Conservation (phyloP, 2,888 invertebrate species). For the Cerastoderma edule region DNA sequence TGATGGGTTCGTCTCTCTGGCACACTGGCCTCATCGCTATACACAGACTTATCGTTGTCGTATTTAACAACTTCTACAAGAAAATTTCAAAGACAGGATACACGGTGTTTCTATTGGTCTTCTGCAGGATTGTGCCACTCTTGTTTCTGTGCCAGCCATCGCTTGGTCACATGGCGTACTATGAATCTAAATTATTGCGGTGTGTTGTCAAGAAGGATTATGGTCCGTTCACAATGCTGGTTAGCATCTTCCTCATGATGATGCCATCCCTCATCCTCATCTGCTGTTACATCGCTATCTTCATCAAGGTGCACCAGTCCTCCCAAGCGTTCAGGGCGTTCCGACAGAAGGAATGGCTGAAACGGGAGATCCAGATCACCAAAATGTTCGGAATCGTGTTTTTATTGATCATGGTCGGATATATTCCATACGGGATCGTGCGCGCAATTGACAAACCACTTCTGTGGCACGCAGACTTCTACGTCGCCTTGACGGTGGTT, state of each 20-base stretch:
- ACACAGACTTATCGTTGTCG: constrained; percentile 81
- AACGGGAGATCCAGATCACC: constrained; percentile 82
- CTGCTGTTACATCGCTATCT: constrained; percentile 81
- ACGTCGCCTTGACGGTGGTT: constrained; percentile 81
- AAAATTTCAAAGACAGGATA: constrained; percentile 81
- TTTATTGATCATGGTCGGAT: constrained; percentile 80
- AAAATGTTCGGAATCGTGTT: constrained; percentile 83
- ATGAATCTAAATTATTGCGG: constrained; percentile 79
- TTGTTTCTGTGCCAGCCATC: constrained; percentile 78
- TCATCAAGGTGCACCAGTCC: constrained; percentile 79
- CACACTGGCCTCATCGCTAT: constrained; percentile 82
- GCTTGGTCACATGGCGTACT: constrained; percentile 78
- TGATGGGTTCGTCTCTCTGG: constrained; percentile 82
- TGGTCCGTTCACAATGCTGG: constrained; percentile 77
- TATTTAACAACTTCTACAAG: constrained; percentile 80
- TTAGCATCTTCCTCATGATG: constrained; percentile 79
- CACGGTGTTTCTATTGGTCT: constrained; percentile 79
- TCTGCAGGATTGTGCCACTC: constrained; percentile 79
- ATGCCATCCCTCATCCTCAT: constrained; percentile 81
- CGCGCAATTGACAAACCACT: constrained; percentile 79
- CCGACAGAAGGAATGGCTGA: constrained; percentile 76
- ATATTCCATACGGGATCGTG: constrained; percentile 81
- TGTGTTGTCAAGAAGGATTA: constrained; percentile 79
- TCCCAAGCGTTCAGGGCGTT: constrained; percentile 75
- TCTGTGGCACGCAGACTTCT: constrained; percentile 78